Percentiles rank a stretch among this genome's conserved stretches.
These are phyloP conservation scores for Rhincodon typus DNA, from an alignment of 2,797 vertebrate species.

Conservation along the genomic window DNA sequence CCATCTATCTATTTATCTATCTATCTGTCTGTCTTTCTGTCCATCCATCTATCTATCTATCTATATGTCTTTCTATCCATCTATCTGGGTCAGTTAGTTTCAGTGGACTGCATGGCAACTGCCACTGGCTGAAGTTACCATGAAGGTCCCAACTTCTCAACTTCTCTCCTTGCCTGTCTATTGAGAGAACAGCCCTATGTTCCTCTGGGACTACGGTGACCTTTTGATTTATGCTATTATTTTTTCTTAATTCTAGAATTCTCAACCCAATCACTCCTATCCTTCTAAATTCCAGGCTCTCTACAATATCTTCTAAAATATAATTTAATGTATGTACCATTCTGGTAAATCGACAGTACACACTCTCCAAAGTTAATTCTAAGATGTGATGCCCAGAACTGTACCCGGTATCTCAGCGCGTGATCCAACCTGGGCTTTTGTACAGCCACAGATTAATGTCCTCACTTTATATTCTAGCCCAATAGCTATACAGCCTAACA, in stretches of 20 bases:
- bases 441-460: neutral
- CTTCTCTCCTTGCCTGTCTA: too few relatives aligned
- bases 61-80: too few relatives aligned
- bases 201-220: too few relatives aligned
- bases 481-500: neutral
- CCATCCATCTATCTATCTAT: too few relatives aligned
- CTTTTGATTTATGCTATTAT: too few relatives aligned
- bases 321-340: neutral
- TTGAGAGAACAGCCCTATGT: too few relatives aligned
- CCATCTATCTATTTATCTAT: too few relatives aligned
- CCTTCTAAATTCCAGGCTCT: neutral
- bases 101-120: too few relatives aligned
- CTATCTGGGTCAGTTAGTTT: too few relatives aligned
- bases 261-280: neutral
- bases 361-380: neutral
- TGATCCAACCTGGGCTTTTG: neutral
- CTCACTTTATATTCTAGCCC: neutral
- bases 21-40: too few relatives aligned
- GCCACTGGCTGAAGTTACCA: too few relatives aligned
- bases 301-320: neutral
- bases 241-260: neutral
- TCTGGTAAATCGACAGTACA: neutral
- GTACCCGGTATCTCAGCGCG: neutral
- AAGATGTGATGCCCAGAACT: neutral
- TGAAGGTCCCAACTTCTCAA: too few relatives aligned